Conservation (phyloP, 2,113 vertebrate species). For the Eira barbara region DNA sequence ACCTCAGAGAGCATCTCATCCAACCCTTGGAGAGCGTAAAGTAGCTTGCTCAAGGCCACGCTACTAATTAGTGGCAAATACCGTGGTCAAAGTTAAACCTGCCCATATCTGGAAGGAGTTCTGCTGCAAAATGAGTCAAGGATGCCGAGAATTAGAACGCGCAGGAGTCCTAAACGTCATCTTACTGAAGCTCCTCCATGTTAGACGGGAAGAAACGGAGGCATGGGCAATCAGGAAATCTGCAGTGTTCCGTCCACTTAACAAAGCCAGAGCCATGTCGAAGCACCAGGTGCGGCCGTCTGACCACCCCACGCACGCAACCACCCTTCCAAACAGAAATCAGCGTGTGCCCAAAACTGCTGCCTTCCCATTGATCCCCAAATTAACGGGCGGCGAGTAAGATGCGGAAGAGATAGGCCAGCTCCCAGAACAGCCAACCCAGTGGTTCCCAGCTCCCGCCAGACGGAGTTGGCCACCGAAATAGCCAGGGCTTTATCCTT, state of each 20-base stretch:
- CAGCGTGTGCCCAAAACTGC: fast-evolving
- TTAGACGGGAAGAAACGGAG: background rate
- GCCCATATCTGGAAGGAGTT: background rate
- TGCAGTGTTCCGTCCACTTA: background rate
- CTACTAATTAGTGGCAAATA: background rate
- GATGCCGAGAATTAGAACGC: background rate
- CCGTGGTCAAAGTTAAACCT: background rate
- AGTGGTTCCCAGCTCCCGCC: background rate
- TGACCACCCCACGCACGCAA: background rate
- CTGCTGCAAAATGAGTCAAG: background rate
- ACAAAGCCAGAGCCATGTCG: background rate
- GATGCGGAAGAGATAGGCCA: background rate
- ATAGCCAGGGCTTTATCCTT: background rate
- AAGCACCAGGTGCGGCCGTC: background rate
- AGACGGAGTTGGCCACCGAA: background rate
- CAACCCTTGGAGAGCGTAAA: background rate
- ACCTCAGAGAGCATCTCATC: background rate
- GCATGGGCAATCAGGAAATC: background rate
- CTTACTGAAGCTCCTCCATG: background rate
- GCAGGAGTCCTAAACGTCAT: background rate
- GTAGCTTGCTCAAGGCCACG: background rate
- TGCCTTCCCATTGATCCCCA: background rate
- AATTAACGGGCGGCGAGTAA: background rate
- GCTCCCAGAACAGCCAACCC: background rate
- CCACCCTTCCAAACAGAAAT: background rate